Percentiles rank a stretch among this genome's conserved stretches.
Evolutionary conservation across 2,888 invertebrate genomes (phyloP).

Genomic region (Halictus quadricinctus): DNA sequence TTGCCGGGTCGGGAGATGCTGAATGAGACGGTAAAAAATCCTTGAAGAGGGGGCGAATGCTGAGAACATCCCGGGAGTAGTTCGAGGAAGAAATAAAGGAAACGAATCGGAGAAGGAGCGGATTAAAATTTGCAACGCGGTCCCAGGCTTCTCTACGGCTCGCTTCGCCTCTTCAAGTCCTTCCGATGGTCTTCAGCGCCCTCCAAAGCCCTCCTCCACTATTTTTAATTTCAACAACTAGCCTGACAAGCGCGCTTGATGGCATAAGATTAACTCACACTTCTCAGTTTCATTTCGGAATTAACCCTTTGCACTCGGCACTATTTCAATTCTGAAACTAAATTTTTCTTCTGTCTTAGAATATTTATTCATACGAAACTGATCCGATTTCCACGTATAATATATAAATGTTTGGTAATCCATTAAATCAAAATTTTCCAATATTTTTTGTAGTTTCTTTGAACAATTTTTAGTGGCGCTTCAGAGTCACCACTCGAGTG

Average conservation of each 20-base stretch:
- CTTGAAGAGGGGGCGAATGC: neutral
- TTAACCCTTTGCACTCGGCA: too few species aligned
- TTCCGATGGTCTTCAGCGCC: neutral
- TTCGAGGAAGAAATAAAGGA: neutral
- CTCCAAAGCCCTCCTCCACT: neutral
- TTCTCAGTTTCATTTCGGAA: too few species aligned
- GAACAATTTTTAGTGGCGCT: too few species aligned
- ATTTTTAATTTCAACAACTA: neutral
- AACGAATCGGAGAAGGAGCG: neutral
- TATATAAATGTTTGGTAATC: too few species aligned
- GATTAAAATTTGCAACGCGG: conserved; percentile 19
- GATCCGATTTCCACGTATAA: too few species aligned
- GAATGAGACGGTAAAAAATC: conserved; percentile 4
- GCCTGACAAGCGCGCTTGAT: neutral
- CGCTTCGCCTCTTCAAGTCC: neutral
- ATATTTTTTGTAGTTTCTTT: too few species aligned
- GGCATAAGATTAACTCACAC: too few species aligned
- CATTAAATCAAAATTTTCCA: too few species aligned
- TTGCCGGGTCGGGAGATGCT: neutral
- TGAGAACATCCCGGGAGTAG: conserved; percentile 2
- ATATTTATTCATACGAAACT: too few species aligned
- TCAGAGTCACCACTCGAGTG: too few species aligned
- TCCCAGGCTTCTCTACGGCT: neutral
- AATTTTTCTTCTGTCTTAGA: too few species aligned
- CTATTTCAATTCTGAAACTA: too few species aligned